Evolutionary conservation across 2,888 invertebrate genomes (phyloP).

Genomic region (Plebejus argus): DNA sequence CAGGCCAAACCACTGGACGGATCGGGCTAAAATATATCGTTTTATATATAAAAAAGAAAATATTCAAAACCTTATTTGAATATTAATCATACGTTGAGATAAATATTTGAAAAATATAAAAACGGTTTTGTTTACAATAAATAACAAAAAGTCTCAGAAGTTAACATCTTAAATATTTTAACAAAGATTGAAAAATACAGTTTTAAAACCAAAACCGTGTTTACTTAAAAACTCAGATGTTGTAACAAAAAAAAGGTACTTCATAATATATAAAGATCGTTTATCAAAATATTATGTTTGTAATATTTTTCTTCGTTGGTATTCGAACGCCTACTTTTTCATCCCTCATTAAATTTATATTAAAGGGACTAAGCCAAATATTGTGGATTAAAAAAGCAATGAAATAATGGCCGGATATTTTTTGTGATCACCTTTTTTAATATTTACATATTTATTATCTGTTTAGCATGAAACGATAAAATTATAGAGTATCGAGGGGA

Average conservation of each 20-base stretch:
- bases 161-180: too few relatives aligned
- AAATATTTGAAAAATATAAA: too few relatives aligned
- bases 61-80: too few relatives aligned
- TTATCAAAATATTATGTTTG: slow-evolving; percentile 16
- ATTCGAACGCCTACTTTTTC: background rate
- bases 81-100: too few relatives aligned
- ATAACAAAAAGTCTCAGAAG: too few relatives aligned
- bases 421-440: background rate
- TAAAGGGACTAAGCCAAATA: slow-evolving; percentile 7
- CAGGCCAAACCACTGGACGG: too few relatives aligned
- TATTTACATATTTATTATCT: too few relatives aligned
- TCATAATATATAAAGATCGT: background rate
- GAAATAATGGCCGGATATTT: background rate
- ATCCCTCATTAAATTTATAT: slow-evolving; percentile 16
- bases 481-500: too few relatives aligned
- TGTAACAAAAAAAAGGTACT: background rate
- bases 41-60: too few relatives aligned
- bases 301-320: background rate
- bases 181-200: background rate
- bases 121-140: too few relatives aligned
- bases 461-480: too few relatives aligned
- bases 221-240: background rate
- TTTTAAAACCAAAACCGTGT: background rate
- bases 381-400: background rate
- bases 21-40: too few relatives aligned